Evolutionary conservation across 2,113 vertebrate genomes (phyloP), one percentile per base, ranked within the genome.

Genomic region (Anseranas semipalmata): DNA sequence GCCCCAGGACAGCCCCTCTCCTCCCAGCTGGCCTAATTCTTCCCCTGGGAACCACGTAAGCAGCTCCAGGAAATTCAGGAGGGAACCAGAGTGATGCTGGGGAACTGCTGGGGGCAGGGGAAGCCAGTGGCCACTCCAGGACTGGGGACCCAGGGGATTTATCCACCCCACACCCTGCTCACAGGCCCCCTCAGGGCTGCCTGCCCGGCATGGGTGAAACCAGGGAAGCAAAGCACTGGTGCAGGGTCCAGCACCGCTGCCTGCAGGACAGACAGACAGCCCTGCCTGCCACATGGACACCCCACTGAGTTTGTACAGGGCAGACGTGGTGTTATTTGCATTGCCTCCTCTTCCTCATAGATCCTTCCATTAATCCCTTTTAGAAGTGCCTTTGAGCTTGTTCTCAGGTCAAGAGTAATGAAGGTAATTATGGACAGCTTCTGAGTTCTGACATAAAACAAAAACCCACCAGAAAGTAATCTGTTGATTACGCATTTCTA

Each of bases 401-500:
- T 83, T 97, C 76, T 79, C 79, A 15, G 80, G 84, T 93, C 74
- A 94, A 74, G 71, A 52, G 62, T 91, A 97, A 96, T 90, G 63
- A 93, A 96, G 73, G 63, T 84, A 95, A 95, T 96, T 95, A 93
- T 2, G 27, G 65, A 84, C 15, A 48, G 48, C 89, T 85, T 87
- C 66, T n/a, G 93, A 71, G 74, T 94, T 93, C 76, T 79, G 85
- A 94, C 81, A 68, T n/a, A 53, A 70, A 72, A 15, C 75, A 83
- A 91, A 89, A 95, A 78, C 55, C 32, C 63, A 59, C 50, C 80
- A 33, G 92, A 93, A 87, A 93, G 67, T 80, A 89, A 70, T 90
- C 94, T 87, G 85, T 91, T 90, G 94, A 95, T 91, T 70, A 41
- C 55, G 27, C 82, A 59, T 92, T 97, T 95, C 96, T 83, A 71